Evolutionary conservation across 2,113 vertebrate species (phyloP).

Genomic region (Plotosus lineatus): DNA sequence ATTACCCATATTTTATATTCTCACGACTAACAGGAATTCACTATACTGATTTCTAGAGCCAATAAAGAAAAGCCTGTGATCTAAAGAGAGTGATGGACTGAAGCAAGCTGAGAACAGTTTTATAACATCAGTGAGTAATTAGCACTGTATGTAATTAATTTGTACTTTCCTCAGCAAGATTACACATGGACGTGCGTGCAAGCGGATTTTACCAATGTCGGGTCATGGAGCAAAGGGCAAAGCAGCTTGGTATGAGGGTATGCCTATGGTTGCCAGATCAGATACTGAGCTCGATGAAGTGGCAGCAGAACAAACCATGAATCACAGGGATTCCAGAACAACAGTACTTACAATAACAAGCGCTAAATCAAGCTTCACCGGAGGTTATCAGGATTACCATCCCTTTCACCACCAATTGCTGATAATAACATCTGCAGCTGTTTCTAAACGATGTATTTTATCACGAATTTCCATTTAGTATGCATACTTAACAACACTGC

Average conservation of each 20-base stretch:
- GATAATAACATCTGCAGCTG: neutral
- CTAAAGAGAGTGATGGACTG: neutral
- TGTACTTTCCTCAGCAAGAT: neutral
- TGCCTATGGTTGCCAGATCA: slow-evolving; percentile 1
- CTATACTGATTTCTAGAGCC: neutral
- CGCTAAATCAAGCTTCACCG: neutral
- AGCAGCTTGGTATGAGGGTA: neutral
- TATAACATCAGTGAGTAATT: neutral
- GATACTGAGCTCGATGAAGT: neutral
- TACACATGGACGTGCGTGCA: neutral
- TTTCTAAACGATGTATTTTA: neutral
- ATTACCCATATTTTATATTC: neutral
- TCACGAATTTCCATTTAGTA: neutral
- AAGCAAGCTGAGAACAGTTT: neutral
- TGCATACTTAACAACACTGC: neutral
- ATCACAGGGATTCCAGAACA: neutral
- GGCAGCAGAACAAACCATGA: neutral
- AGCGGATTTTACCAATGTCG: neutral
- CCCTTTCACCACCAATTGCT: neutral
- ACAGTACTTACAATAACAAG: neutral
- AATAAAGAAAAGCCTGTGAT: neutral
- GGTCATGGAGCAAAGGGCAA: slow-evolving; percentile 5
- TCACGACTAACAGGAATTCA: neutral
- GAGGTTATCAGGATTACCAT: slow-evolving; percentile 9
- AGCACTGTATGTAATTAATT: neutral